These are phyloP conservation scores for Salvelinus alpinus DNA, from an alignment of 2,113 vertebrate genomes.

Conservation along the genomic window DNA sequence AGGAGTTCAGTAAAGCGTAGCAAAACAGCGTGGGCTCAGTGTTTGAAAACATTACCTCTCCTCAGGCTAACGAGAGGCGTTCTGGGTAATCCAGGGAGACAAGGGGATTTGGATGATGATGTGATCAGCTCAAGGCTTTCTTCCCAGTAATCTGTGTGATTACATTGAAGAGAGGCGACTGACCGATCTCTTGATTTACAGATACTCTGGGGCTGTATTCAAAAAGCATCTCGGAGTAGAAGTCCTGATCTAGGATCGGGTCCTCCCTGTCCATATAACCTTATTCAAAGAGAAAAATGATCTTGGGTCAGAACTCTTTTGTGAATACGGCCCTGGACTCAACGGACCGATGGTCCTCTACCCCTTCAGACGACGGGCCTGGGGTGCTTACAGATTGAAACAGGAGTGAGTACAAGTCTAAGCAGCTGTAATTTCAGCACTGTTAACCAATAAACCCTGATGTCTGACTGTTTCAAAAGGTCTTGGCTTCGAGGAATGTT, in stretches of 20 bases:
- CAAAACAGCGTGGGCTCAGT: slow-evolving; percentile 8
- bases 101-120: not conserved
- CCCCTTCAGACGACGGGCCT: no score
- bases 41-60: slow-evolving; percentile 4
- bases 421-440: not conserved
- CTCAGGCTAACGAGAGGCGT: slow-evolving; percentile 3
- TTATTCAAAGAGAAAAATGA: not conserved
- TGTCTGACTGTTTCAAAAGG: slow-evolving; percentile 3
- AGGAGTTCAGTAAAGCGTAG: not conserved
- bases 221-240: no score
- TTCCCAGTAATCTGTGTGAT: not conserved
- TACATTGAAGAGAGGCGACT: not conserved
- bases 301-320: no score
- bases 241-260: no score
- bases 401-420: not conserved
- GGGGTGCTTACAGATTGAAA: not conserved
- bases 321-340: no score
- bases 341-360: no score
- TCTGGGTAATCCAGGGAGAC: slow-evolving; percentile 20
- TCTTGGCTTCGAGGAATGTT: not conserved
- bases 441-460: not conserved
- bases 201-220: not conserved
- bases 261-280: not conserved
- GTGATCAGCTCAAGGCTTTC: not conserved
- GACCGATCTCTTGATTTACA: not conserved